Base-by-base conservation (phyloP, 2,113 vertebrate genomes). In the Scytalopus superciliaris region DNA sequence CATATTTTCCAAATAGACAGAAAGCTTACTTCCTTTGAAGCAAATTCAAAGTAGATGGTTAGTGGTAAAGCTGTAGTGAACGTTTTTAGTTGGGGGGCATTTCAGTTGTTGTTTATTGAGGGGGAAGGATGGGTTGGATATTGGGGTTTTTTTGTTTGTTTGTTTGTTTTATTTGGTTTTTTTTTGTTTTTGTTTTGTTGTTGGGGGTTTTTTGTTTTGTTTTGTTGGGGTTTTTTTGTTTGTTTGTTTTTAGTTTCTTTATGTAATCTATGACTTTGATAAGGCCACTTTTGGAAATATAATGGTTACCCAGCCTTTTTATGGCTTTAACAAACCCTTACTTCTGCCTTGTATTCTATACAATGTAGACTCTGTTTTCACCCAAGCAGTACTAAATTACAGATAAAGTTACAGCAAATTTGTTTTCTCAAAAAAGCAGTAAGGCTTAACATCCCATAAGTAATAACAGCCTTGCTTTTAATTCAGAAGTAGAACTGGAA, bases 351-450 rank as follows among this genome's bases (percentile, higher is more conserved):
- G 91, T 82, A 50, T 92, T 96, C 98, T 96, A 97, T 92, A 99
- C 99, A 99, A 99, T 99, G 99, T 96, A 94, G 97, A 95, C 98
- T 98, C 99, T 99, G 99, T 99, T 99, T 99, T 98, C 97, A 98
- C 98, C 98, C 98, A 97, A 98, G 98, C 97, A 97, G 97, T 98
- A 98, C 98, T 98, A 98, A 99, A 98, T 99, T 99, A 99, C 98
- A 99, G 99, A 99, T 99, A 98, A 99, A 99, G 98, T 99, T 99
- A 99, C 99, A 98, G 98, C 99, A 99, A 99, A 99, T 99, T 99
- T 99, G 99, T 99, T 99, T 99, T 25, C 99, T 98, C 98, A 98
- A 98, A 99, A 99, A 99, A 98, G 98, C 98, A 98, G 98, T 98
- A 98, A 99, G 98, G 98, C 98, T 98, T 99, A 98, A 96, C 97